A percentile compares a stretch with the other conserved stretches of the same genome.
Evolutionary conservation across 2,888 invertebrate species (phyloP).

Genomic region (Apeira syringaria): DNA sequence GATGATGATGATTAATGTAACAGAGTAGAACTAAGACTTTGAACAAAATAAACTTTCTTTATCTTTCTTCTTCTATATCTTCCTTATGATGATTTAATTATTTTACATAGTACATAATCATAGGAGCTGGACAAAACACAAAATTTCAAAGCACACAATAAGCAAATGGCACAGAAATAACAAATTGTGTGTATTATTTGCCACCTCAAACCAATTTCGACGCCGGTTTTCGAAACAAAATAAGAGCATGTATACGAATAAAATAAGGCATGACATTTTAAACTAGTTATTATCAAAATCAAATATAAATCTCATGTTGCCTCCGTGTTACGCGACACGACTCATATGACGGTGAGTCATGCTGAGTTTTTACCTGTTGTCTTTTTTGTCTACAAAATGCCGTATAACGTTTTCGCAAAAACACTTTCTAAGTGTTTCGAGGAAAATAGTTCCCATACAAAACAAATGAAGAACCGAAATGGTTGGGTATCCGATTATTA

Average conservation of each 20-base stretch:
- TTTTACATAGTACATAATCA: no score
- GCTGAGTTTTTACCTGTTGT: constrained; percentile 3
- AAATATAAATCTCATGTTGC: constrained; percentile 7
- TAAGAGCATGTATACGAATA: background rate
- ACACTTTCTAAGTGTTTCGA: constrained; percentile 8
- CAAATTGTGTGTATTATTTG: no score
- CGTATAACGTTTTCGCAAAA: constrained; percentile 1
- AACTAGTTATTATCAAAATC: constrained; percentile 6
- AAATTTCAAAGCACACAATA: no score
- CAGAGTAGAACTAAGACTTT: no score
- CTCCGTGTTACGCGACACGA: constrained; percentile 13
- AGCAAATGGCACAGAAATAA: no score
- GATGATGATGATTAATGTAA: no score
- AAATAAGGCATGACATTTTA: background rate
- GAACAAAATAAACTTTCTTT: no score
- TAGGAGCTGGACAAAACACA: no score
- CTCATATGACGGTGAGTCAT: constrained; percentile 5
- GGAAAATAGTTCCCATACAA: constrained; percentile 9
- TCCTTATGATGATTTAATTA: no score
- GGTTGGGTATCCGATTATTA: background rate
- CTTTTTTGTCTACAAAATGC: background rate
- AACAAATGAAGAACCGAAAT: constrained; percentile 1
- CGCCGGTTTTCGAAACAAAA: background rate
- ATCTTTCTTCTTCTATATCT: no score
- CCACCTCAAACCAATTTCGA: no score